A percentile compares a stretch with the other conserved stretches of the same genome.
Conservation (phyloP, 2,888 invertebrate species). For the Lycaena phlaeas region DNA sequence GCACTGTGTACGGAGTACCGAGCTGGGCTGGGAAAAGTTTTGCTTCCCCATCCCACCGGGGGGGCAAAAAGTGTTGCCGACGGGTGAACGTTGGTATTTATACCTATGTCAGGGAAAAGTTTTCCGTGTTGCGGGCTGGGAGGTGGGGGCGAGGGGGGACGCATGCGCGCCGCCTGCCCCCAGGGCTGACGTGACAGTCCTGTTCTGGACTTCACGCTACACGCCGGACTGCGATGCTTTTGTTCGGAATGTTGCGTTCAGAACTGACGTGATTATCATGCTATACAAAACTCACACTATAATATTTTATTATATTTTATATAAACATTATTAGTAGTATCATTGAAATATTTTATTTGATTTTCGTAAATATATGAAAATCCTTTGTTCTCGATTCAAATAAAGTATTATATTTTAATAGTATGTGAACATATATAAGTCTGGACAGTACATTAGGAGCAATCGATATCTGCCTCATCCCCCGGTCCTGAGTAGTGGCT, state of each 20-base stretch:
- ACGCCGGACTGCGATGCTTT: conserved; percentile 31
- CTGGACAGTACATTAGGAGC: too few species aligned
- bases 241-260: conserved; percentile 2
- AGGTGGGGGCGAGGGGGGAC: conserved; percentile 38
- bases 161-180: conserved; percentile 53
- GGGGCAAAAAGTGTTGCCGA: conserved; percentile 72
- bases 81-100: conserved; percentile 60
- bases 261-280: not conserved
- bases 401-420: too few species aligned
- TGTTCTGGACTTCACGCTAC: conserved; percentile 39
- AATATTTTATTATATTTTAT: not conserved
- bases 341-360: too few species aligned
- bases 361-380: not conserved
- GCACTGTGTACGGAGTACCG: conserved; percentile 68
- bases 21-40: conserved; percentile 67
- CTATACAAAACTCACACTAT: not conserved
- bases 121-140: conserved; percentile 70
- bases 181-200: conserved; percentile 61
- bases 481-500: conserved; percentile 39
- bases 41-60: conserved; percentile 52
- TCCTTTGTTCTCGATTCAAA: too few species aligned
- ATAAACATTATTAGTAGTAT: not conserved
- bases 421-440: too few species aligned
- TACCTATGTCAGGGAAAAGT: conserved; percentile 71
- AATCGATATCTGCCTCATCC: conserved; percentile 47